phyloP scores from a whole-genome alignment of 2,888 invertebrate genomes.

The Muscina levida region DNA sequence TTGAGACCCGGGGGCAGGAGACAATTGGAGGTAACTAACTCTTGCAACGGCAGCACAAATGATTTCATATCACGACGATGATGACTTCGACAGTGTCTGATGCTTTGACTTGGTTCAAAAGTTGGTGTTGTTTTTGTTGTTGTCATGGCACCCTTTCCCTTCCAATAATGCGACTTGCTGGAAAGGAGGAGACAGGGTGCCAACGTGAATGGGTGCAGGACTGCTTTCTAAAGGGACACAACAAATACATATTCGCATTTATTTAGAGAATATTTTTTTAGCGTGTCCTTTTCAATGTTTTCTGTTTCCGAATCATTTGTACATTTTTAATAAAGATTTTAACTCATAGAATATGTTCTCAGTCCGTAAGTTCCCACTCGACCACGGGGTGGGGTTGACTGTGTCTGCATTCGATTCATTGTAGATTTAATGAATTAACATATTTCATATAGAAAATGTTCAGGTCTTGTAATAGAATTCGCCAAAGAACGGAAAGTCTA shows the following conservation, averaged over 20 bases:
- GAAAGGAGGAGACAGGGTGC: no score
- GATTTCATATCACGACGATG: neutral
- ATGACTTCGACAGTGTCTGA: slow-evolving; percentile 27
- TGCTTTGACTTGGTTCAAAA: neutral
- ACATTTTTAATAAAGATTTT: slow-evolving; percentile 41
- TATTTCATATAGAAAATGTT: slow-evolving; percentile 25
- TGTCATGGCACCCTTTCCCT: slow-evolving; percentile 22
- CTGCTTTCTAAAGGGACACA: neutral
- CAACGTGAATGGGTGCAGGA: no score
- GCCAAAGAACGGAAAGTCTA: no score
- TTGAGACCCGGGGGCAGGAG: neutral
- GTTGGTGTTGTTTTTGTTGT: neutral
- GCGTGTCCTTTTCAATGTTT: neutral
- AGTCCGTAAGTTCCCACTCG: no score
- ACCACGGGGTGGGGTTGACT: neutral
- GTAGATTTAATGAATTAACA: slow-evolving; percentile 29
- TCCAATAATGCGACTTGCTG: neutral
- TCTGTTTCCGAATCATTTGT: slow-evolving; percentile 32
- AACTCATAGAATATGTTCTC: slow-evolving; percentile 37
- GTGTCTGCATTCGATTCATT: slow-evolving; percentile 18
- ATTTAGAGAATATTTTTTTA: slow-evolving; percentile 18
- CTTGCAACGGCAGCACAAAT: neutral
- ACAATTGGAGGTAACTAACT: slow-evolving; percentile 1
- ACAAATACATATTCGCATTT: slow-evolving; percentile 39
- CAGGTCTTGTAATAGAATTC: neutral